Evolutionary conservation across 2,888 invertebrate species (phyloP), one percentile per base, ranked within the genome.

Genomic region (Drosophila meridiana): DNA sequence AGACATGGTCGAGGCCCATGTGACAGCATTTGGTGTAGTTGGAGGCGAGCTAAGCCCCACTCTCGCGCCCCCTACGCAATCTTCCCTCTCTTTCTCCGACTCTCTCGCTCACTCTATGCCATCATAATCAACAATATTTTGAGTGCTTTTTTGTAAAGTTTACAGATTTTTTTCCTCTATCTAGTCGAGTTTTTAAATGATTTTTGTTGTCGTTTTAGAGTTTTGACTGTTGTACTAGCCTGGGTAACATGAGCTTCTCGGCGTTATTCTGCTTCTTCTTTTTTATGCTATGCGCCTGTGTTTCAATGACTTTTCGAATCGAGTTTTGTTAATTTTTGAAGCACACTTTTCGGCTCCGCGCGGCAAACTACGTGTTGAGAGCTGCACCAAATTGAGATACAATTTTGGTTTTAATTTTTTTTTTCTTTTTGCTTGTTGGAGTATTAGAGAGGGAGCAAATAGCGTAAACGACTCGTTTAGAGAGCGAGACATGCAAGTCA

Each of bases 71-170:
- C 4, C 14, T 40, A 0, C 14, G 40, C 6, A 14, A 2, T 40
- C 6, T 40, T 40, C 13, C n/a, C 9, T 40, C 38, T 11, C 36
- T 3, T 28, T 38, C 36, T 3, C 20, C 20, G 20, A 20, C 20
- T 52, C 20, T 42, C 13, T 8, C 13, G 55, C 58, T 40, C 47
- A 40, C 28, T 40, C 30, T 58, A 53, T 40, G 47, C 52, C 58
- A 73, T 67, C 82, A 83, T 86, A 87, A 85, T 86, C 85, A 86
- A 86, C 84, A 87, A 86, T 87, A 87, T 87, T 86, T 86, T 73
- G 85, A 86, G 85, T 87, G 83, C 81, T 86, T 86, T 86, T 85
- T 85, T 80, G 78, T 74, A 76, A 73, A 82, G 83, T 83, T 84
- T 69, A 74, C 45, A 62, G 75, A 81, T 81, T 82, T 73, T 78